phyloP scores from a whole-genome alignment of 2,888 invertebrate species.

The Aphodius sticticus region DNA sequence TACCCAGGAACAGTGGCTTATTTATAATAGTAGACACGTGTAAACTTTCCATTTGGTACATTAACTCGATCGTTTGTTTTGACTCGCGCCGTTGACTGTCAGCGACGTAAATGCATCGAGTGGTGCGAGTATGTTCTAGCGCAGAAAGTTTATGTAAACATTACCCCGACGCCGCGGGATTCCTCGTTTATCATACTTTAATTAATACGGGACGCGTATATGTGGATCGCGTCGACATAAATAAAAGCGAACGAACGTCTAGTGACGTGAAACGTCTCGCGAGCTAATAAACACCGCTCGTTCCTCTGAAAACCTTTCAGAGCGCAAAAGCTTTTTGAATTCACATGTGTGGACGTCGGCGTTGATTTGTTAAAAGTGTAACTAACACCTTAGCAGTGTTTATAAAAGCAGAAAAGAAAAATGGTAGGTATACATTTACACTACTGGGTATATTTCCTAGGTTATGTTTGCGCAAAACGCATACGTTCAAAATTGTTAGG shows the following conservation, averaged over 20 bases:
- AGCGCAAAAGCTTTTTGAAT: constrained; percentile 5
- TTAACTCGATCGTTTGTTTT: constrained; percentile 4
- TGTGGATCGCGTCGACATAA: constrained; percentile 22
- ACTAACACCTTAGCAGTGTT: too few relatives aligned
- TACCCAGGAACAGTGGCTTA: neutral
- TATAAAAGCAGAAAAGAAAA: too few relatives aligned
- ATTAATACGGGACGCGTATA: constrained; percentile 35
- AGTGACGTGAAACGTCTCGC: neutral
- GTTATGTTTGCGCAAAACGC: too few relatives aligned
- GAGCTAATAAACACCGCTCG: neutral
- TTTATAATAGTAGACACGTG: neutral
- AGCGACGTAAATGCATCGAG: constrained; percentile 42
- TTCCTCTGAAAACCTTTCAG: neutral
- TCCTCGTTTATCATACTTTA: constrained; percentile 38
- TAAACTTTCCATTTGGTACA: neutral
- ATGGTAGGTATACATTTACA: too few relatives aligned
- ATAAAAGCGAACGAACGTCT: too few relatives aligned
- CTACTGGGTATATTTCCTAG: too few relatives aligned
- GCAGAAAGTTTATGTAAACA: constrained; percentile 42
- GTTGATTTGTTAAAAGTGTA: too few relatives aligned
- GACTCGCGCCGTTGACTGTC: neutral
- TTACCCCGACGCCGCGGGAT: constrained; percentile 33
- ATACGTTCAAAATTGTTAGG: too few relatives aligned
- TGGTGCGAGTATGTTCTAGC: constrained; percentile 20
- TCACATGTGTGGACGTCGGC: neutral